Percentiles rank a stretch among this genome's conserved stretches.
Conservation (phyloP, 2,113 vertebrate genomes). For the Mormoops blainvillei region DNA sequence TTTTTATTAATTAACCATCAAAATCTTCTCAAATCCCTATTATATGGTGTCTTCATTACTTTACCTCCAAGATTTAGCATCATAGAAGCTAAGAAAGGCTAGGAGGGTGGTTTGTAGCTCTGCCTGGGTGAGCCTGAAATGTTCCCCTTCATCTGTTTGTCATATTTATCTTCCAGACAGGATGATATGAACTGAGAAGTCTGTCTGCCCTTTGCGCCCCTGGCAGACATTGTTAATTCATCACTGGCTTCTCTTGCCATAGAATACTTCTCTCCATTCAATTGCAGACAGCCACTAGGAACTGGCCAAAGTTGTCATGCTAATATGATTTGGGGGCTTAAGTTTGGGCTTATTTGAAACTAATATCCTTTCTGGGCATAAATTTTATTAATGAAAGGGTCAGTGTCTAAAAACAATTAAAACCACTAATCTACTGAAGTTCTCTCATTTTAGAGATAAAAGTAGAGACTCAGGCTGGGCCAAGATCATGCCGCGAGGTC, state of each 20-base stretch:
- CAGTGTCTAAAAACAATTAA: neutral
- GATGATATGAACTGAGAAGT: neutral
- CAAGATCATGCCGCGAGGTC: neutral
- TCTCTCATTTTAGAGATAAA: neutral
- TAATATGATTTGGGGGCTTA: neutral
- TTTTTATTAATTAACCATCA: neutral
- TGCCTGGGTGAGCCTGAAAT: neutral
- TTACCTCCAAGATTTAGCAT: neutral
- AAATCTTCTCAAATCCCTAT: neutral
- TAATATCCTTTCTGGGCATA: neutral
- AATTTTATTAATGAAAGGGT: neutral
- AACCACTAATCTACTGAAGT: neutral
- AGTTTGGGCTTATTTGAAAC: neutral
- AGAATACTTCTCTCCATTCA: neutral
- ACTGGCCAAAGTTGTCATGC: neutral
- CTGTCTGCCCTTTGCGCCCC: neutral
- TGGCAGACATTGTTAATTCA: neutral
- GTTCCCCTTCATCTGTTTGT: neutral
- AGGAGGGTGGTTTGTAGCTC: neutral
- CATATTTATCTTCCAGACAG: neutral
- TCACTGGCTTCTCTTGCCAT: neutral
- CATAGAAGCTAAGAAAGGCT: neutral
- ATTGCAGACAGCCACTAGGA: neutral
- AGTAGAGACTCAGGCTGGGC: neutral
- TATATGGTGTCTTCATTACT: neutral